Evolutionary conservation across 2,888 invertebrate species (phyloP), one percentile per base, ranked within the genome.

Genomic region (Lithophane leautieri): DNA sequence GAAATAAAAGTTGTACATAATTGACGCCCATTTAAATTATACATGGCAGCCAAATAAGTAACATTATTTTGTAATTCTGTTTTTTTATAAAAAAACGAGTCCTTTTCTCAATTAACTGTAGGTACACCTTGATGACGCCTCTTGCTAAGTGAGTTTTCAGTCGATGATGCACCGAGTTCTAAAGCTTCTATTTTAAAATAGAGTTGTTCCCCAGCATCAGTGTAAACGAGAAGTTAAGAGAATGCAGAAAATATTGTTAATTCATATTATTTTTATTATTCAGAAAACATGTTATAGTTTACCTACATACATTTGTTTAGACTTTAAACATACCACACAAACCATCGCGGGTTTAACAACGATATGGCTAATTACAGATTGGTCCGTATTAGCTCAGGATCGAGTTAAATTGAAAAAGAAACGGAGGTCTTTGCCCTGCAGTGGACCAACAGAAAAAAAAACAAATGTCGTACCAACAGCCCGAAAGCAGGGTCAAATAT

Each of bases 401-500:
- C 19, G 9, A n/a, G 19, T 34, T 8, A 3, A 22, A 4, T 63
- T 19, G 9, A 44, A 69, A 78, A 63, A 60, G 4, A 60, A 54
- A 54, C n/a, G 11, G 11, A 0, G 34, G 2, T 34, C 2, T 1
- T 34, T 34, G 34, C 34, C 1, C 34, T 34, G 34, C 34, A 2
- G 34, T 34, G 34, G 34, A 34, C 34, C 34, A 34, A 34, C 34
- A 34, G 34, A 34, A 34, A 25, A 34, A 25, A 22, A 76, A 69
- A 16, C n/a, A 52, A 78, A 78, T 1, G 4, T 42, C 25, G 16
- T 22, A 25, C 4, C 1, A n/a, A 28, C 6, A 9, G 7, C 14
- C 19, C 2, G 19, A 60, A 60, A 40, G 2, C 12, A 25, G 16
- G 4, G 0, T 98, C 97, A 85, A 97, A 97, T 34, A 97, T 78